phyloP scores from a whole-genome alignment of 2,113 vertebrate species.

The Rhea americana region DNA sequence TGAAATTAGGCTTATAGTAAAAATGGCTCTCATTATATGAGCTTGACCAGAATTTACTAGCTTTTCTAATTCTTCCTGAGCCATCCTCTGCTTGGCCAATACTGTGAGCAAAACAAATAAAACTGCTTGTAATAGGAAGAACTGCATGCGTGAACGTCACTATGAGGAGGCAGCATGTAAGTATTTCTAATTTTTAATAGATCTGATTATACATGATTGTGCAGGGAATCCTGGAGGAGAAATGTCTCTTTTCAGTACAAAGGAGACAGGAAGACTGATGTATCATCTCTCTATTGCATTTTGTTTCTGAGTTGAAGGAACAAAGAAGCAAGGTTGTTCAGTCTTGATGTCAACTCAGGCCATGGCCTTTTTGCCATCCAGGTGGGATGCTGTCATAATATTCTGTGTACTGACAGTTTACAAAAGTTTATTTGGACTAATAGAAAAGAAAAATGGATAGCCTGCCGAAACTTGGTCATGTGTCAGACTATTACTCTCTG shows the following conservation, averaged over 20 bases:
- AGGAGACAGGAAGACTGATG: not conserved
- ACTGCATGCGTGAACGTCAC: not conserved
- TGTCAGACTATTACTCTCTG: too few relatives aligned
- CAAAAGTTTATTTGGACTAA: not conserved
- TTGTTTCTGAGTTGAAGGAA: not conserved
- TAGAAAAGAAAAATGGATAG: not conserved
- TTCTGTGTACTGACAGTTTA: not conserved
- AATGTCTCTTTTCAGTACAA: not conserved
- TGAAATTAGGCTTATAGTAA: not conserved
- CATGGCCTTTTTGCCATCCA: not conserved
- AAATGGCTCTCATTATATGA: not conserved
- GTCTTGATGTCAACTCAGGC: not conserved
- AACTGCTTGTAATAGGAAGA: not conserved
- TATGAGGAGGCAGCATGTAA: not conserved
- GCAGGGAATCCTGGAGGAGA: not conserved
- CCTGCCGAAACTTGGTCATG: too few relatives aligned
- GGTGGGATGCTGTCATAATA: not conserved
- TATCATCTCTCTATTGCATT: not conserved
- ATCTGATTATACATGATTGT: rapidly evolving
- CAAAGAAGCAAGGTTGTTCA: not conserved
- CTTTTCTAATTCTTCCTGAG: not conserved
- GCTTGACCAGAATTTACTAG: not conserved
- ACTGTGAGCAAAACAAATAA: not conserved
- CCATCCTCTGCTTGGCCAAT: not conserved
- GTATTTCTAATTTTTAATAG: not conserved